Evolutionary conservation across 2,797 vertebrate genomes (phyloP).

Genomic region (Phylloscopus collybita): DNA sequence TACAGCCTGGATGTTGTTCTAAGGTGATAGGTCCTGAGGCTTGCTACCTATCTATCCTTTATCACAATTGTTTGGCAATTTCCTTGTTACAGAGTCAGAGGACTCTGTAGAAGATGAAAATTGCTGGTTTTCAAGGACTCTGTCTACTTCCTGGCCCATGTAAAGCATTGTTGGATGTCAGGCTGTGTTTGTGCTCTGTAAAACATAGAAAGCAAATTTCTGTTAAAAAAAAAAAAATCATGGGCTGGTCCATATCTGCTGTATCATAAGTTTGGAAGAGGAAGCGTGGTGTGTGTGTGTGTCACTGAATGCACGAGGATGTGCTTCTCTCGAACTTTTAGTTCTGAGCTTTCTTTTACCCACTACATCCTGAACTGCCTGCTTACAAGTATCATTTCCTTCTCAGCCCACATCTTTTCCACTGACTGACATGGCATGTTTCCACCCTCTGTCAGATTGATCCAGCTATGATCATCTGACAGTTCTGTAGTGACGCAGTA

Average conservation of each 20-base stretch:
- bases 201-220: conserved; percentile 18
- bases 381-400: neutral
- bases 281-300: neutral
- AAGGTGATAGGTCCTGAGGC: neutral
- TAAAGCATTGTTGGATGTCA: neutral
- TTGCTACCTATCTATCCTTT: neutral
- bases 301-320: neutral
- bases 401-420: neutral
- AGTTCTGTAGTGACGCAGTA: neutral
- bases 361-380: neutral
- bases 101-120: neutral
- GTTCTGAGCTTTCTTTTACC: neutral
- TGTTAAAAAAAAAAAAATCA: neutral
- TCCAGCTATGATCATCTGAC: neutral
- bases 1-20: neutral
- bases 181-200: neutral
- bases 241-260: neutral
- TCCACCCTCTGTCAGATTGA: neutral
- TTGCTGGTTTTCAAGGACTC: neutral
- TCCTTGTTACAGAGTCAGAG: neutral
- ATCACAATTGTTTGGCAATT: neutral
- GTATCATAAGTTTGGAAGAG: neutral
- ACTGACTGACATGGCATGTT: neutral
- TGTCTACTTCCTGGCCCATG: neutral
- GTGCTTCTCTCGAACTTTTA: neutral